Percentiles rank a stretch among this genome's conserved stretches.
Conservation (phyloP, 1,140 invertebrate genomes). For the Latrodectus geometricus region DNA sequence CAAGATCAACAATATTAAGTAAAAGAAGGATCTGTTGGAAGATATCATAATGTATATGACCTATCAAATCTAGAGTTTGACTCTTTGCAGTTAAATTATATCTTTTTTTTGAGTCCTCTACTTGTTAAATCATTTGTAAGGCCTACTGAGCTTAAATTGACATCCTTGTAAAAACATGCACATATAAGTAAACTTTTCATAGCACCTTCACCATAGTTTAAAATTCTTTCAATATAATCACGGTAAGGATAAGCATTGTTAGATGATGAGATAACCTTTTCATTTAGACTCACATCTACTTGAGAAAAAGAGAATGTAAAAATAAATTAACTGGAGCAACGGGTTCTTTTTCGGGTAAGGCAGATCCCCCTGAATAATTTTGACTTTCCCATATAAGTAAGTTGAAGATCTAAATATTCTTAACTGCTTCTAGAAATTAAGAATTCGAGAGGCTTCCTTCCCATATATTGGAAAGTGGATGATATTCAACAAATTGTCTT, state of each 20-base stretch:
- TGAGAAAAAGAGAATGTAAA: neutral
- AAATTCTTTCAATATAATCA: neutral
- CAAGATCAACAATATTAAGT: too few relatives aligned
- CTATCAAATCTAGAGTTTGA: conserved; percentile 8
- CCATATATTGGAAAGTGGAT: neutral
- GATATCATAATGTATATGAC: neutral
- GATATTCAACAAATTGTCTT: neutral
- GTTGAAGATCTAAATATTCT: neutral
- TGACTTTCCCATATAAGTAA: conserved; percentile 3
- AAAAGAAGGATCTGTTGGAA: conserved; percentile 12
- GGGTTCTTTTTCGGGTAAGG: neutral
- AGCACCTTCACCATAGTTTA: neutral
- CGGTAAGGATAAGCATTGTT: neutral
- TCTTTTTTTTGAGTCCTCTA: neutral
- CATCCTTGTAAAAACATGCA: conserved; percentile 19
- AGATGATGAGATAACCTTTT: neutral
- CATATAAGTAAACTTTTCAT: conserved; percentile 1
- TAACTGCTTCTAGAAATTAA: neutral
- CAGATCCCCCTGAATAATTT: neutral
- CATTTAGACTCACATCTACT: neutral
- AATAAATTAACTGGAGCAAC: neutral
- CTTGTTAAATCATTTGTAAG: neutral
- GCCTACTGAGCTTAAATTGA: neutral
- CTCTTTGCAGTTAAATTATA: neutral
- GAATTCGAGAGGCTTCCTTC: neutral